These are phyloP conservation scores for Panulirus ornatus DNA, from an alignment of 1,140 invertebrate genomes.

Conservation along the genomic window DNA sequence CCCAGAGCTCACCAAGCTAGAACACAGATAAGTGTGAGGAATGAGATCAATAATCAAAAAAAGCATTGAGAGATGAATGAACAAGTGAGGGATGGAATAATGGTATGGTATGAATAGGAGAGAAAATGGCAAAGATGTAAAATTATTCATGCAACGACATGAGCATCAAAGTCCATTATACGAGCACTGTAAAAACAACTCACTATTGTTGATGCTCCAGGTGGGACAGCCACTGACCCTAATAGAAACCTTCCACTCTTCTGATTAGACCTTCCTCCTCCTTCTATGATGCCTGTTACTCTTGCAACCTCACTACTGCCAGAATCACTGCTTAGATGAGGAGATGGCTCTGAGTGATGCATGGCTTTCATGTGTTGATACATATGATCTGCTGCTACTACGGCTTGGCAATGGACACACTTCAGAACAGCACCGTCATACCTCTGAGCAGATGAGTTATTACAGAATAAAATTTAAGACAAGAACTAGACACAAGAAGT, in stretches of 20 bases:
- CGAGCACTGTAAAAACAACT: not conserved
- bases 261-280: not conserved
- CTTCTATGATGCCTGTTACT: slow-evolving; percentile 15
- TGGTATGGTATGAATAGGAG: not conserved
- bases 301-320: slow-evolving; percentile 33
- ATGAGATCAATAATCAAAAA: too few species aligned
- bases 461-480: not conserved
- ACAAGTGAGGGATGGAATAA: not conserved
- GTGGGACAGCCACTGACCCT: not conserved
- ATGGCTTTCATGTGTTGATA: slow-evolving; percentile 20
- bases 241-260: slow-evolving; percentile 17
- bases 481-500: not conserved
- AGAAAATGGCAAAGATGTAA: not conserved
- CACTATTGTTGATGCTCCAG: not conserved
- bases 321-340: slow-evolving; percentile 33
- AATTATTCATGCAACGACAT: too few species aligned
- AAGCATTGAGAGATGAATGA: not conserved
- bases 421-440: slow-evolving; percentile 9
- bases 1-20: too few species aligned
- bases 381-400: slow-evolving; percentile 15
- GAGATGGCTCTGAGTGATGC: slow-evolving; percentile 25
- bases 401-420: slow-evolving; percentile 25
- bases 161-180: too few species aligned
- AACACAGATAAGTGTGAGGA: too few species aligned
- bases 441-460: not conserved